phyloP scores from a whole-genome alignment of 2,113 vertebrate species.

The Oenanthe melanoleuca region DNA sequence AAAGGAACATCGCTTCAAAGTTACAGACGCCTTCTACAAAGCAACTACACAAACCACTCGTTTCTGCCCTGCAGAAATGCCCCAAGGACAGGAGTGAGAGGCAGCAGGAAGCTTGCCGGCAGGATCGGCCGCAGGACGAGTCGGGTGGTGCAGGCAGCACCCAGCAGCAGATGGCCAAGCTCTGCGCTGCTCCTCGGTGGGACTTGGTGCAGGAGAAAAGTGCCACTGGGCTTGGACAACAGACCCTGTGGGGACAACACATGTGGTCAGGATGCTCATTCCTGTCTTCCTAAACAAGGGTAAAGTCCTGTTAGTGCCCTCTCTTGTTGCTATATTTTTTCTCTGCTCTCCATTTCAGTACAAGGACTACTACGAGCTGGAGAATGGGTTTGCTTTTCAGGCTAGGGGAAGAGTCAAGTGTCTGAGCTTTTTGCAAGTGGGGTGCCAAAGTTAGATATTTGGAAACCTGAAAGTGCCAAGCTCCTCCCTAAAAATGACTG shows the following conservation, averaged over 20 bases:
- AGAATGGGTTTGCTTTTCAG: neutral
- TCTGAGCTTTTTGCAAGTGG: neutral
- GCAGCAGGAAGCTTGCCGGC: neutral
- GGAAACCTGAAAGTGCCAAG: neutral
- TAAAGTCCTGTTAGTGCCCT: neutral
- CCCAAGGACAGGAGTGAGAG: neutral
- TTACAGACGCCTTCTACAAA: neutral
- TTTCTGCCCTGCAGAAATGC: neutral
- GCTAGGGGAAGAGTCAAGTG: neutral
- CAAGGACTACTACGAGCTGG: neutral
- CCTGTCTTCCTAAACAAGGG: neutral
- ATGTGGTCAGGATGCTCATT: accelerated
- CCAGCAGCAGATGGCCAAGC: accelerated
- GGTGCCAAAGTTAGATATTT: neutral
- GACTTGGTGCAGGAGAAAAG: neutral
- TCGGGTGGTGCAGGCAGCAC: accelerated
- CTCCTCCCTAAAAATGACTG: neutral
- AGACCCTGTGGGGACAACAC: neutral
- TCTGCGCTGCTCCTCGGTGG: neutral
- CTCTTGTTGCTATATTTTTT: neutral
- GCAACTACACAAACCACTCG: neutral
- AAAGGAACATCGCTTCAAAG: neutral
- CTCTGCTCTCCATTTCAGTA: accelerated
- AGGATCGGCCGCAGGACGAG: accelerated
- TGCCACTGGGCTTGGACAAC: accelerated